Evolutionary conservation across 2,797 vertebrate species (phyloP), one percentile per base, ranked within the genome.

Genomic region (Hybognathus amarus): DNA sequence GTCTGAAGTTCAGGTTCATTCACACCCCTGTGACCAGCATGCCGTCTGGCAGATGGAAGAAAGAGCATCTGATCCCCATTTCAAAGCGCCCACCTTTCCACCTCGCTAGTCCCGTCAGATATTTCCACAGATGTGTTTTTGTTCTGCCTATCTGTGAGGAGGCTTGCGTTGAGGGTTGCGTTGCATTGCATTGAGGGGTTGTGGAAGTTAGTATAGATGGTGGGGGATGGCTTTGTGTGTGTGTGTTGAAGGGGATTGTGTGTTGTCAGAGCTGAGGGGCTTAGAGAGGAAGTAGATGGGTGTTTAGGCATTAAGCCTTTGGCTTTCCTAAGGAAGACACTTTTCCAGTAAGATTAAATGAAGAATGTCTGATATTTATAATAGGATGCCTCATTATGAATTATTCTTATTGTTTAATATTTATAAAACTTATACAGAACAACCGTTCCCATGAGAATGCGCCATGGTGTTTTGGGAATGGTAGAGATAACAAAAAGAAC

Each of bases 201-300:
- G 52, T 84, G 38, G 85, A 82, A 74, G 54, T 52, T 79, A 73
- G 40, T 45, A 38, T 74, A 77, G 38, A 36, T 56, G 74, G 38
- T 68, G 73, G 20, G 63, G 64, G 69, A 64, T 77, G 56, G 68
- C 47, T 64, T 63, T 63, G 63, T 66, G 76, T 79, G 42, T 70
- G 30, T 42, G 75, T 85, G 77, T 69, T 63, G 40, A 71, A 45
- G 68, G 74, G 84, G 36, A 54, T 10, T 10, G 9, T 42, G 40
- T 42, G 40, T 42, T 42, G 42, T 91, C 87, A 83, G 83, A 86
- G 86, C 84, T 80, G 61, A 83, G 84, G 67, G 70, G 64, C 20
- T 85, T 52, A 85, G 73, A 83, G 75, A 91, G 91, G 90, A 92
- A 91, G 88, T 88, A 42, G 47, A 77, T 61, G 71, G 84, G 85